Evolutionary conservation across 2,888 invertebrate genomes (phyloP).

Genomic region (Caenorhabditis drosophilae): DNA sequence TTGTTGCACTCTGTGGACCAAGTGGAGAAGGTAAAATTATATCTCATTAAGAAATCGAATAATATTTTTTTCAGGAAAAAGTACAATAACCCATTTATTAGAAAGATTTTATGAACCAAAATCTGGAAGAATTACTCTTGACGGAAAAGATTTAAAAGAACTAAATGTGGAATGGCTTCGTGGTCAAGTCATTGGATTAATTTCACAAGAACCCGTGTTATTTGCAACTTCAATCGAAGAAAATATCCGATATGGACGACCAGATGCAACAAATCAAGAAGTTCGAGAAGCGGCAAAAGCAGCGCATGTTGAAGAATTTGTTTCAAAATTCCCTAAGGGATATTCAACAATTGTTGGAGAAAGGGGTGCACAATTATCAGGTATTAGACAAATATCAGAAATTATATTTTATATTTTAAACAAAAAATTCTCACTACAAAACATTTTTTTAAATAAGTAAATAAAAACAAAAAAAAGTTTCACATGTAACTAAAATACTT

Average conservation of each 20-base stretch:
- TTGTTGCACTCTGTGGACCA: conserved; percentile 88
- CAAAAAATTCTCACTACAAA: too few species aligned
- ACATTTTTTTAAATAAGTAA: too few species aligned
- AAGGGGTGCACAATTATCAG: conserved; percentile 71
- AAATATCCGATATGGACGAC: conserved; percentile 87
- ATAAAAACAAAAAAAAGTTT: too few species aligned
- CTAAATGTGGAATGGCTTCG: conserved; percentile 86
- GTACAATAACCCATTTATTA: conserved; percentile 85
- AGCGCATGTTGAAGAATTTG: conserved; percentile 92
- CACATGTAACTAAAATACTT: too few species aligned
- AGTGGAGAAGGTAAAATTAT: conserved; percentile 90
- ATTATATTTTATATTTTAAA: too few species aligned
- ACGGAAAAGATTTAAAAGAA: conserved; percentile 78
- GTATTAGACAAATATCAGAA: conserved; percentile 1
- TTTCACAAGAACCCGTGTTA: conserved; percentile 80
- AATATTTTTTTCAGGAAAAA: too few species aligned
- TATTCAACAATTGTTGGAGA: conserved; percentile 80
- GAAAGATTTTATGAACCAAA: conserved; percentile 87
- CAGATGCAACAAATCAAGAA: conserved; percentile 73
- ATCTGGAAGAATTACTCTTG: conserved; percentile 79
- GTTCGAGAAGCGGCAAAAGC: conserved; percentile 80
- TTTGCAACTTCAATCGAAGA: conserved; percentile 89
- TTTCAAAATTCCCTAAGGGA: conserved; percentile 80
- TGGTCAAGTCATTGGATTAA: conserved; percentile 72
- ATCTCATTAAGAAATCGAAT: too few species aligned